Evolutionary conservation across 2,888 invertebrate species (phyloP).

Genomic region (Ormia ochracea): DNA sequence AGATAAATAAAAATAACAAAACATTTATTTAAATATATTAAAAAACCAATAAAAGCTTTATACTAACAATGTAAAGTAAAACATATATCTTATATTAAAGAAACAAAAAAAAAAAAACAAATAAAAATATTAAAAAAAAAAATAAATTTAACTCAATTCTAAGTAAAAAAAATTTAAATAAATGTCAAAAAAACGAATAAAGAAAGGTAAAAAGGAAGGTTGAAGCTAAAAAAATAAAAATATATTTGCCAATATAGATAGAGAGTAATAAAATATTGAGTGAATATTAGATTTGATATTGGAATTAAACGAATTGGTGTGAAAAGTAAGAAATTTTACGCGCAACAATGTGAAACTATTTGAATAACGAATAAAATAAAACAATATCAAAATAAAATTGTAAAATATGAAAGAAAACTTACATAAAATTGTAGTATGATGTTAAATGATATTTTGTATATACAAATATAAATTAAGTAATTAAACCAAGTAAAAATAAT

Average conservation of each 20-base stretch:
- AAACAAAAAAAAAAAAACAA: constrained; percentile 1
- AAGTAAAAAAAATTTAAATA: not conserved
- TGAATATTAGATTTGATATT: constrained; percentile 47
- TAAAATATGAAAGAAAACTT: constrained; percentile 49
- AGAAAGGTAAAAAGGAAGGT: not conserved
- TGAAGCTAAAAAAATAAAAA: not conserved
- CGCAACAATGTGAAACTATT: constrained; percentile 62
- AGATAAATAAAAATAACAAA: not conserved
- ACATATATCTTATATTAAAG: constrained; percentile 20
- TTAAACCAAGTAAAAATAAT: constrained; percentile 29
- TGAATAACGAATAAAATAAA: constrained; percentile 63
- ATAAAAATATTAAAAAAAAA: constrained; percentile 19
- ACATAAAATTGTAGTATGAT: not conserved
- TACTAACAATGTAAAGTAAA: constrained; percentile 56
- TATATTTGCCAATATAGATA: constrained; percentile 37
- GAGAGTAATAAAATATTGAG: constrained; percentile 33
- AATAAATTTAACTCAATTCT: not conserved
- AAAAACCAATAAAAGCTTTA: constrained; percentile 53
- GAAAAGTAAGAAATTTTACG: not conserved
- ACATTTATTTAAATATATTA: constrained; percentile 37
- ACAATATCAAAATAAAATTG: constrained; percentile 63
- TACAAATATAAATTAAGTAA: constrained; percentile 42
- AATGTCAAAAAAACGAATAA: not conserved
- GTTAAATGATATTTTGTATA: constrained; percentile 55
- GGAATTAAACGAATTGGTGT: constrained; percentile 24